These are phyloP conservation scores for Microtus montanus DNA, from an alignment of 2,113 vertebrate genomes.

Conservation along the genomic window DNA sequence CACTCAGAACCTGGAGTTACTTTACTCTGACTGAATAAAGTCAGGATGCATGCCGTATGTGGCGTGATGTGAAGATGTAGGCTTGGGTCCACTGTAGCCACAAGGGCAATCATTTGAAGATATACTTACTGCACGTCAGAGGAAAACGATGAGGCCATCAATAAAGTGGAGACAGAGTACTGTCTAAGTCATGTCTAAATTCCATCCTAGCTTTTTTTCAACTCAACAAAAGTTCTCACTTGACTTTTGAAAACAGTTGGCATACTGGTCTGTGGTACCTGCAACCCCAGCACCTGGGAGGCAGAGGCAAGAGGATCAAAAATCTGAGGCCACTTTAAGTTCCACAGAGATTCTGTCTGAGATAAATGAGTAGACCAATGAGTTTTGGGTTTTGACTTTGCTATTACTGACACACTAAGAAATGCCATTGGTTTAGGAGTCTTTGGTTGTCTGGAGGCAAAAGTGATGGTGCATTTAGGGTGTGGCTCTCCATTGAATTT, in stretches of 20 bases:
- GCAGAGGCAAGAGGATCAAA: background rate
- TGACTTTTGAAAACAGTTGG: background rate
- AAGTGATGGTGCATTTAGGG: background rate
- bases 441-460: background rate
- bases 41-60: background rate
- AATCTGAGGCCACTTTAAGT: background rate
- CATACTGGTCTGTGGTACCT: background rate
- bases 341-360: background rate
- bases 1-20: background rate
- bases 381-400: background rate
- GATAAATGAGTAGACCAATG: background rate
- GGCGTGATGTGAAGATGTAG: background rate
- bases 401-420: background rate
- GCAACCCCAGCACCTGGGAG: background rate
- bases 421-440: background rate
- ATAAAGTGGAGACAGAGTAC: background rate
- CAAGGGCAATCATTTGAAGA: background rate
- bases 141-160: background rate
- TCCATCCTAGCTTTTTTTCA: background rate
- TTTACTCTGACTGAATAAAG: background rate
- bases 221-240: background rate
- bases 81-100: background rate
- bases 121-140: background rate
- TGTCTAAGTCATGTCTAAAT: background rate
- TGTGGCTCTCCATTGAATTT: background rate